Conservation (phyloP, 2,113 vertebrate genomes). For the Coregonus clupeaformis region DNA sequence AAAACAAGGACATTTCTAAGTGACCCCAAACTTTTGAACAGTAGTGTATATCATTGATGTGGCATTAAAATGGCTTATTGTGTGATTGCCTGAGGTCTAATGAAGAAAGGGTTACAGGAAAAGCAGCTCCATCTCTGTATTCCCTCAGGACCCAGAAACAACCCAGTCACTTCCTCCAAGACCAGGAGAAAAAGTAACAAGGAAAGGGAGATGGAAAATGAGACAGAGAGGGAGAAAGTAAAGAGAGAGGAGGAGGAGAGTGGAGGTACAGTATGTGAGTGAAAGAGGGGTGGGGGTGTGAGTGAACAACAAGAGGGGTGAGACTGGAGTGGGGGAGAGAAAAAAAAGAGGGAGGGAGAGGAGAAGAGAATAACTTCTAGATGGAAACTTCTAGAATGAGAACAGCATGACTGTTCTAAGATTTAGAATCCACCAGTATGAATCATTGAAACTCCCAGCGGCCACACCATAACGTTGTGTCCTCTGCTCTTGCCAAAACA, state of each 20-base stretch:
- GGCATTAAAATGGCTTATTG: constrained; percentile 14
- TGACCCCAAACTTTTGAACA: too few species aligned
- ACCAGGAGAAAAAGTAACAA: constrained; percentile 30
- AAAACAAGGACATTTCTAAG: too few species aligned
- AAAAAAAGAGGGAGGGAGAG: not conserved
- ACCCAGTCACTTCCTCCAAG: constrained; percentile 71
- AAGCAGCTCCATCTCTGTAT: constrained; percentile 62
- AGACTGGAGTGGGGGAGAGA: not conserved
- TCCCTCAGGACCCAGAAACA: constrained; percentile 68
- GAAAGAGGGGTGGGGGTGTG: constrained; percentile 14
- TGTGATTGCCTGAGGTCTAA: constrained; percentile 23
- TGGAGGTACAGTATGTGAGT: constrained; percentile 23
- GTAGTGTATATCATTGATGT: constrained; percentile 8
- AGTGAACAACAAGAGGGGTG: constrained; percentile 13
- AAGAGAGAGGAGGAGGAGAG: constrained; percentile 17
- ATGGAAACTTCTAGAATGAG: constrained; percentile 64
- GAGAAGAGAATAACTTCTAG: constrained; percentile 15
- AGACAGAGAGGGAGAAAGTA: constrained; percentile 1
- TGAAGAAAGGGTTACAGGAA: constrained; percentile 74
- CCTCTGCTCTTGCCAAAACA: constrained; percentile 34
- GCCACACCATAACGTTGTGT: constrained; percentile 30
- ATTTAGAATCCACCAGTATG: constrained; percentile 44
- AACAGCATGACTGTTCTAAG: constrained; percentile 47
- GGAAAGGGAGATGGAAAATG: constrained; percentile 24
- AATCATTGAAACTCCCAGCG: constrained; percentile 42